phyloP scores from a whole-genome alignment of 2,797 vertebrate genomes.

The Eupleurogrammus muticus region DNA sequence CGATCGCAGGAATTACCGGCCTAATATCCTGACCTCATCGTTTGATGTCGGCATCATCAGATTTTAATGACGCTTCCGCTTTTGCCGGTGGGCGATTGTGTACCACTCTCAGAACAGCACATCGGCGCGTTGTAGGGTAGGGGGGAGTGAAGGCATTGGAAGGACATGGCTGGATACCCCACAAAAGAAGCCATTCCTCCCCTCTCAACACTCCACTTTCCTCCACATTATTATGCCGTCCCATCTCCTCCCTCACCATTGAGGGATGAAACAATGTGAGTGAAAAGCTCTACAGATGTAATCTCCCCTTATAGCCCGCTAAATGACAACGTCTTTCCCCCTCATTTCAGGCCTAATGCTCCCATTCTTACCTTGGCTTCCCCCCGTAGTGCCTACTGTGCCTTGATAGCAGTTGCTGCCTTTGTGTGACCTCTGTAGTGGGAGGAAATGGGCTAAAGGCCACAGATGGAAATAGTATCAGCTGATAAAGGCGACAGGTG shows the following conservation, averaged over 20 bases:
- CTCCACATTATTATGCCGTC: constrained; percentile 11
- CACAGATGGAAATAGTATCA: constrained; percentile 56
- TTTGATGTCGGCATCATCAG: constrained; percentile 55
- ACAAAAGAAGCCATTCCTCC: constrained; percentile 2
- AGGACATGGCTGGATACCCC: constrained; percentile 53
- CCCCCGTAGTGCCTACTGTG: constrained; percentile 17
- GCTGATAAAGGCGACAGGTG: constrained; percentile 58
- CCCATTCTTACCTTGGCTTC: constrained; percentile 4
- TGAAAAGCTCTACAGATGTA: constrained; percentile 44
- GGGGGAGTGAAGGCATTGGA: constrained; percentile 33
- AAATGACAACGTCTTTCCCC: constrained; percentile 36
- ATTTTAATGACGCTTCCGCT: constrained; percentile 60
- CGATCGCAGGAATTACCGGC: neutral
- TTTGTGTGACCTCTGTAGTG: constrained; percentile 59
- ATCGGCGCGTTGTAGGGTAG: constrained; percentile 33
- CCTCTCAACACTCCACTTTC: constrained; percentile 5
- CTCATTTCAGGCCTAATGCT: constrained; percentile 60
- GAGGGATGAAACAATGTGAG: constrained; percentile 41
- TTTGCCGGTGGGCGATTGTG: constrained; percentile 44
- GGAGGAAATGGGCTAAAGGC: constrained; percentile 51
- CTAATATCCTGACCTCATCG: constrained; percentile 35
- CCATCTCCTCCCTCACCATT: constrained; percentile 17
- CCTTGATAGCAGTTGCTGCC: constrained; percentile 40
- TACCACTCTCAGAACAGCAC: constrained; percentile 47
- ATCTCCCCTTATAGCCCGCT: constrained; percentile 46